Percentiles rank a stretch among this genome's conserved stretches.
Conservation (phyloP, 1,140 invertebrate genomes). For the Drosophila sp. region DNA sequence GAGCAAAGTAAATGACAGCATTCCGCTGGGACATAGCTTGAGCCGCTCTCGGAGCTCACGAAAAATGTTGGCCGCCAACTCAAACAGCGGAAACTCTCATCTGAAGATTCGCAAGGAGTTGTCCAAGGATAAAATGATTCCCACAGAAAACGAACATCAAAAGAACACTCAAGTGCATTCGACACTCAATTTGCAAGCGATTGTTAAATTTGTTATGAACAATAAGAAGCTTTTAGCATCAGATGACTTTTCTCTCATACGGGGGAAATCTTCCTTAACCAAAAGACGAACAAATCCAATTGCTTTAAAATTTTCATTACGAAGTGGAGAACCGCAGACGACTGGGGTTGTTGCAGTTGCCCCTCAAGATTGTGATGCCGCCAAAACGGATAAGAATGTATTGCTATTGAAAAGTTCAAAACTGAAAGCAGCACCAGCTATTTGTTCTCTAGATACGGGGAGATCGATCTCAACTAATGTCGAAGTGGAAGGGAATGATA, state of each 20-base stretch:
- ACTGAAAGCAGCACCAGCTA: neutral
- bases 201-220: slow-evolving; percentile 60
- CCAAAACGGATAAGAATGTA: slow-evolving; percentile 53
- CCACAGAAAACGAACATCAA: slow-evolving; percentile 18
- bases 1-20: slow-evolving; percentile 46
- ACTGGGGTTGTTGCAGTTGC: slow-evolving; percentile 27
- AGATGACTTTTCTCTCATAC: slow-evolving; percentile 59
- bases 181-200: slow-evolving; percentile 58
- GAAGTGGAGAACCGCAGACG: slow-evolving; percentile 10
- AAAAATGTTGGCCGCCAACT: slow-evolving; percentile 16
- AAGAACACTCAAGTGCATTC: slow-evolving; percentile 38
- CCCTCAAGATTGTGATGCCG: slow-evolving; percentile 38
- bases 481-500: neutral
- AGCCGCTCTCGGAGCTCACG: slow-evolving; percentile 49
- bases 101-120: neutral
- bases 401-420: slow-evolving; percentile 45
- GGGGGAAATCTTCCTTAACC: slow-evolving; percentile 43
- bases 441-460: neutral
- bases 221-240: slow-evolving; percentile 59
- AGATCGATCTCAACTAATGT: no score
- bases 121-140: neutral
- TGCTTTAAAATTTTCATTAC: slow-evolving; percentile 38
- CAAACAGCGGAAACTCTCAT: neutral
- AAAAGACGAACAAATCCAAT: slow-evolving; percentile 37
- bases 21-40: slow-evolving; percentile 26